phyloP scores from a whole-genome alignment of 2,888 invertebrate genomes.

The Scaptomyza reducta region DNA sequence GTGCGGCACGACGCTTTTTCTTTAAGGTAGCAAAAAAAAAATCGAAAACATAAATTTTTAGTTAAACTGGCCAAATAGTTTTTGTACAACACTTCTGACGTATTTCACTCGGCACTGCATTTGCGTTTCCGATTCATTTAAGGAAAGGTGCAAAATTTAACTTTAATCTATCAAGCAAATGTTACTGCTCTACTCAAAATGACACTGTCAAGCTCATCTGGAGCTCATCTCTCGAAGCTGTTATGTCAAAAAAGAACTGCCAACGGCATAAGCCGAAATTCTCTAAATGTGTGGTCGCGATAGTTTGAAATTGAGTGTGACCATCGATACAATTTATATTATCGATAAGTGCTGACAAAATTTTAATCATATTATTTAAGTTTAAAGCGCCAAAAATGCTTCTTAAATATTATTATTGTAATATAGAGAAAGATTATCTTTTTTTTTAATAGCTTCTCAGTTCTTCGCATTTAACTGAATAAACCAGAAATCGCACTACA shows the following conservation, averaged over 20 bases:
- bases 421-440: no score
- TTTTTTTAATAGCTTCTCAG: no score
- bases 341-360: not conserved
- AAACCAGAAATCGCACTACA: not conserved
- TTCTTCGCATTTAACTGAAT: not conserved
- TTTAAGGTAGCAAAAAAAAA: constrained; percentile 21
- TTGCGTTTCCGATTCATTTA: constrained; percentile 52
- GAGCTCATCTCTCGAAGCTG: constrained; percentile 22
- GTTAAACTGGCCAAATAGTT: constrained; percentile 31
- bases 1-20: constrained; percentile 45
- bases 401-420: no score
- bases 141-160: constrained; percentile 41
- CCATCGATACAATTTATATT: not conserved
- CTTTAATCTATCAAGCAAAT: constrained; percentile 42
- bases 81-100: constrained; percentile 46
- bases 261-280: constrained; percentile 4
- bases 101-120: constrained; percentile 53
- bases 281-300: constrained; percentile 3
- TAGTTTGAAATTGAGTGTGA: not conserved
- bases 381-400: no score
- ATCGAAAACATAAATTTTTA: constrained; percentile 51
- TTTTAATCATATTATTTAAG: no score
- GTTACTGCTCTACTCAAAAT: constrained; percentile 43
- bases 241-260: constrained; percentile 24
- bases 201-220: constrained; percentile 42